phyloP scores from a whole-genome alignment of 2,797 vertebrate species.

The Acipenser transmontanus region DNA sequence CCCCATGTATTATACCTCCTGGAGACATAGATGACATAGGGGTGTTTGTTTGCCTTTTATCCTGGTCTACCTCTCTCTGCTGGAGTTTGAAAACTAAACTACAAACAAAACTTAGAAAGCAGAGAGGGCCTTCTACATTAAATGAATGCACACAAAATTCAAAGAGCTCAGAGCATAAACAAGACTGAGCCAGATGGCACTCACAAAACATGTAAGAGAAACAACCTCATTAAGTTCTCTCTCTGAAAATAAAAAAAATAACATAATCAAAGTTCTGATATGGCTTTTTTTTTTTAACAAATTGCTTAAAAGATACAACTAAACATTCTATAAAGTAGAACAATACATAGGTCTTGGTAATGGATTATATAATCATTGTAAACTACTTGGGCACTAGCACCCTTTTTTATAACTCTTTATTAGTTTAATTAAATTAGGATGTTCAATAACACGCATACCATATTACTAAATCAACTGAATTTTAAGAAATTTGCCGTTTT shows the following conservation, averaged over 20 bases:
- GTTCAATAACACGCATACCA: too few species aligned
- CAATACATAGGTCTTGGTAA: too few species aligned
- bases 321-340: too few species aligned
- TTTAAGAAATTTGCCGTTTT: too few species aligned
- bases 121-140: conserved; percentile 26
- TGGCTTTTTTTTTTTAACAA: conserved; percentile 15
- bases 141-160: conserved; percentile 27
- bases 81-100: conserved; percentile 38
- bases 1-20: conserved; percentile 66
- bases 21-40: conserved; percentile 59
- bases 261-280: conserved; percentile 44
- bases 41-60: conserved; percentile 54
- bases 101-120: conserved; percentile 1
- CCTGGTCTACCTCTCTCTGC: conserved; percentile 34
- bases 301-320: too few species aligned
- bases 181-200: conserved; percentile 52
- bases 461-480: too few species aligned
- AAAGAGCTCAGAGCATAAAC: conserved; percentile 47
- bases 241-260: conserved; percentile 33
- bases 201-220: conserved; percentile 47
- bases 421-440: too few species aligned
- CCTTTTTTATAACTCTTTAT: too few species aligned
- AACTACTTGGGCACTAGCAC: too few species aligned
- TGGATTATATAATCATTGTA: too few species aligned
- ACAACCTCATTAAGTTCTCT: conserved; percentile 44